These are phyloP conservation scores for Aspidiotus destructor DNA, from an alignment of 2,888 invertebrate genomes.

Conservation along the genomic window DNA sequence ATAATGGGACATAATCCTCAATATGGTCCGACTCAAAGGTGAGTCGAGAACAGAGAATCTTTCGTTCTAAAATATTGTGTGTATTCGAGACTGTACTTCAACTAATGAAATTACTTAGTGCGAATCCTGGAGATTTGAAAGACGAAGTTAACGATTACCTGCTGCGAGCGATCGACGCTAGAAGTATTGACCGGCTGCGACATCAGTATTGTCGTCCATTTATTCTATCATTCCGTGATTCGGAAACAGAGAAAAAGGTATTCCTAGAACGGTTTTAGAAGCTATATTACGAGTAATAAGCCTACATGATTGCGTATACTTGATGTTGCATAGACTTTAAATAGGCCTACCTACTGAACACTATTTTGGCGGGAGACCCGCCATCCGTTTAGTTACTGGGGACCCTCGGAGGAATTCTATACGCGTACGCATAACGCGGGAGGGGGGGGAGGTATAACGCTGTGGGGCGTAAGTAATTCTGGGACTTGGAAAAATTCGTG, in stretches of 20 bases:
- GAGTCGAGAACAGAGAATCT: slow-evolving; percentile 1
- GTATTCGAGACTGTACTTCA: slow-evolving; percentile 28
- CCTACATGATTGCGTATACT: no score
- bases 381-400: no score
- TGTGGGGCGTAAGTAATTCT: no score
- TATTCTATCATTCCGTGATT: slow-evolving; percentile 73
- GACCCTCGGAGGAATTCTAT: no score
- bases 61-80: slow-evolving; percentile 5
- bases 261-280: not conserved
- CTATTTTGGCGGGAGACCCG: no score
- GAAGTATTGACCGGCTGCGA: slow-evolving; percentile 79
- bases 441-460: no score
- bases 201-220: slow-evolving; percentile 80
- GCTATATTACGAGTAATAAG: no score
- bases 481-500: no score
- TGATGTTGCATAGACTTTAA: no score
- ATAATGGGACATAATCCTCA: slow-evolving; percentile 81
- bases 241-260: slow-evolving; percentile 72
- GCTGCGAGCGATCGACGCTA: slow-evolving; percentile 88
- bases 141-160: slow-evolving; percentile 95
- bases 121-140: slow-evolving; percentile 49
- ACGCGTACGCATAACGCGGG: no score
- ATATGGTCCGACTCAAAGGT: slow-evolving; percentile 55
- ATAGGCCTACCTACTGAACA: not conserved
- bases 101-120: slow-evolving; percentile 33